Evolutionary conservation across 2,113 vertebrate genomes (phyloP).

Genomic region (Tragelaphus imberbis): DNA sequence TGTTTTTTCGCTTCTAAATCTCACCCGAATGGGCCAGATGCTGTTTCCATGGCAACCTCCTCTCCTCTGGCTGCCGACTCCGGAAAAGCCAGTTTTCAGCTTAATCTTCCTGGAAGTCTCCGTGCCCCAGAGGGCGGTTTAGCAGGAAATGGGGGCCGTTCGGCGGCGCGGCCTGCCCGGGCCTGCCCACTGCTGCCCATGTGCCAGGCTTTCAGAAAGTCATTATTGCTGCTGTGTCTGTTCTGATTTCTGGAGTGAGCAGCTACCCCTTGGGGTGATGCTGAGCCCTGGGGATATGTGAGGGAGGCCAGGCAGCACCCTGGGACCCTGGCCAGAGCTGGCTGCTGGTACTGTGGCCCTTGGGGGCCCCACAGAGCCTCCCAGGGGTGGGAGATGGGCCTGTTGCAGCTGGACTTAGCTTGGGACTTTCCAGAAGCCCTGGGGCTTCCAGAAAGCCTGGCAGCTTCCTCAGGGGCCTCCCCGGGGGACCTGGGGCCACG

Average conservation of each 20-base stretch:
- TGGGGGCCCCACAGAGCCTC: background rate
- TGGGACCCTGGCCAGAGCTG: fast-evolving
- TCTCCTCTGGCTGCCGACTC: conserved; percentile 50
- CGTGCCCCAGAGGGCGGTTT: conserved; percentile 35
- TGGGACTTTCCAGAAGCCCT: fast-evolving
- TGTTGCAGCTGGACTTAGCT: fast-evolving
- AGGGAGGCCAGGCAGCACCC: background rate
- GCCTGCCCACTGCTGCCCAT: background rate
- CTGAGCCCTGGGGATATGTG: background rate
- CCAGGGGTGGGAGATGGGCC: too few species aligned
- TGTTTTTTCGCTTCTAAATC: conserved; percentile 56
- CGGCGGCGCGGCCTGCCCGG: fast-evolving
- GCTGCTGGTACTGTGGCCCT: fast-evolving
- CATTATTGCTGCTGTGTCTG: background rate
- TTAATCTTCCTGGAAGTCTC: conserved; percentile 74
- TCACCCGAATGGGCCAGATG: conserved; percentile 70
- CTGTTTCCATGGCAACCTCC: conserved; percentile 78
- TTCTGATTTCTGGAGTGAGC: background rate
- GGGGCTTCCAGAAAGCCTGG: too few species aligned
- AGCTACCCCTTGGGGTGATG: background rate
- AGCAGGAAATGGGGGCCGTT: conserved; percentile 27
- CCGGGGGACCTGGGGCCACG: background rate
- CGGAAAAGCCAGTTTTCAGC: conserved; percentile 63
- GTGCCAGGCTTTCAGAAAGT: fast-evolving
- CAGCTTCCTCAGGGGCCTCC: background rate